A percentile compares a stretch with the other conserved stretches of the same genome.
phyloP scores from a whole-genome alignment of 1,140 invertebrate genomes.

The Drosophila kikkawai region DNA sequence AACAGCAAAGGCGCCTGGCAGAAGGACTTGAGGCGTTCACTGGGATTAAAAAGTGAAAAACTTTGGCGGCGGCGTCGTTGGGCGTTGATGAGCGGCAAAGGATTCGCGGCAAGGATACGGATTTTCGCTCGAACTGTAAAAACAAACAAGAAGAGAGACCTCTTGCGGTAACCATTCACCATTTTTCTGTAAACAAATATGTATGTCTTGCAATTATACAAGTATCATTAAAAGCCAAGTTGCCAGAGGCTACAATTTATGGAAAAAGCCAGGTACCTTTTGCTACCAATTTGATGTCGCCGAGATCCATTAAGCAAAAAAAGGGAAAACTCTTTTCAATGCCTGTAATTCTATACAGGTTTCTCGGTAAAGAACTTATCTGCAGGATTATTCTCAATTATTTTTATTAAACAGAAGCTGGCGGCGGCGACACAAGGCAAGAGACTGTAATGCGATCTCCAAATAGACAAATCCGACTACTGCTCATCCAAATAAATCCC shows the following conservation, averaged over 20 bases:
- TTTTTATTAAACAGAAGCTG: constrained; percentile 32
- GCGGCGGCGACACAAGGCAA: constrained; percentile 1
- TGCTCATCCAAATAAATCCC: constrained; percentile 27
- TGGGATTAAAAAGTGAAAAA: constrained; percentile 79
- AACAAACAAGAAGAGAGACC: constrained; percentile 11
- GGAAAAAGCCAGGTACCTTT: constrained; percentile 11
- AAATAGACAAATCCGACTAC: constrained; percentile 37
- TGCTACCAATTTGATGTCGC: constrained; percentile 29
- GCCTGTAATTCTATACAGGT: constrained; percentile 19
- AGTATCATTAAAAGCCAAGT: constrained; percentile 69
- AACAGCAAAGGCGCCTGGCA: constrained; percentile 29
- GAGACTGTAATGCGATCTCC: constrained; percentile 53
- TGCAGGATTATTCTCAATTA: constrained; percentile 30
- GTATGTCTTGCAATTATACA: constrained; percentile 38
- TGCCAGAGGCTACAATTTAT: constrained; percentile 40
- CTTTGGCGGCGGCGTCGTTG: constrained; percentile 67
- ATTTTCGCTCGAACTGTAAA: constrained; percentile 22
- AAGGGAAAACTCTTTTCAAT: constrained; percentile 3
- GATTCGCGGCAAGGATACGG: constrained; percentile 34
- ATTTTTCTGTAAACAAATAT: constrained; percentile 52
- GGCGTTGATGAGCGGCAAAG: constrained; percentile 72
- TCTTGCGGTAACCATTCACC: constrained; percentile 44
- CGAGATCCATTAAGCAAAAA: neutral
- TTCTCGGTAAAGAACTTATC: neutral
- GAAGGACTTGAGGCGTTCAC: constrained; percentile 38